Evolutionary conservation across 2,797 vertebrate genomes (phyloP).

Genomic region (Morelia viridis): DNA sequence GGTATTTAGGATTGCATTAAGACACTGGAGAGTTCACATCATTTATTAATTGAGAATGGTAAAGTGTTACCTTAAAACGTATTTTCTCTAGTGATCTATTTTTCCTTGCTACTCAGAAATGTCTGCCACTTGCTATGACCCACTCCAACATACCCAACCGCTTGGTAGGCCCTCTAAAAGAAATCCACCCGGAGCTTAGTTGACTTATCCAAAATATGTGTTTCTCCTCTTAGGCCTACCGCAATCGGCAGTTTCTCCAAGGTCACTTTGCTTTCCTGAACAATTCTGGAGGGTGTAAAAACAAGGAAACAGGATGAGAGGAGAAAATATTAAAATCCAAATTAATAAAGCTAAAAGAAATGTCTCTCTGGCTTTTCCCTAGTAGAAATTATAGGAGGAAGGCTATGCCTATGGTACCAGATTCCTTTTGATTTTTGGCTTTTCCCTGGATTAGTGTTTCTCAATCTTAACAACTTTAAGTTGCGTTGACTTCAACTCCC

Average conservation of each 20-base stretch:
- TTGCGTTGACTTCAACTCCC: conserved; percentile 33
- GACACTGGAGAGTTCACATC: not conserved
- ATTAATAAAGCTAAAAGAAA: conserved; percentile 54
- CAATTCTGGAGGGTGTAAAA: conserved; percentile 50
- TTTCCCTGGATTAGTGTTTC: not conserved
- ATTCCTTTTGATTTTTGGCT: not conserved
- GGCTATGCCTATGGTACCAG: not conserved
- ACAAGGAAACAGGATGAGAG: conserved; percentile 49
- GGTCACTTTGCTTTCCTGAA: conserved; percentile 38
- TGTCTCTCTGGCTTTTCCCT: not conserved
- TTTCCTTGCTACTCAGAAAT: not conserved
- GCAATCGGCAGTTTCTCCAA: conserved; percentile 19
- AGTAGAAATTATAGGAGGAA: not conserved
- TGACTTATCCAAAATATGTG: not conserved
- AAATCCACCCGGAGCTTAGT: not conserved
- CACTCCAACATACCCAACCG: not conserved
- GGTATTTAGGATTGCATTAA: not conserved
- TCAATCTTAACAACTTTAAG: not conserved
- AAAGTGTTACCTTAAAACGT: not conserved
- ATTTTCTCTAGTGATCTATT: not conserved
- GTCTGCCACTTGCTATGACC: not conserved
- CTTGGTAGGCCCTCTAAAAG: not conserved
- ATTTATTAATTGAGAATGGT: not conserved
- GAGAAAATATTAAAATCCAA: conserved; percentile 65
- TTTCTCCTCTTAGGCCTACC: not conserved